Base-by-base conservation (phyloP, 2,113 vertebrate species). In the Melierax canorus region DNA sequence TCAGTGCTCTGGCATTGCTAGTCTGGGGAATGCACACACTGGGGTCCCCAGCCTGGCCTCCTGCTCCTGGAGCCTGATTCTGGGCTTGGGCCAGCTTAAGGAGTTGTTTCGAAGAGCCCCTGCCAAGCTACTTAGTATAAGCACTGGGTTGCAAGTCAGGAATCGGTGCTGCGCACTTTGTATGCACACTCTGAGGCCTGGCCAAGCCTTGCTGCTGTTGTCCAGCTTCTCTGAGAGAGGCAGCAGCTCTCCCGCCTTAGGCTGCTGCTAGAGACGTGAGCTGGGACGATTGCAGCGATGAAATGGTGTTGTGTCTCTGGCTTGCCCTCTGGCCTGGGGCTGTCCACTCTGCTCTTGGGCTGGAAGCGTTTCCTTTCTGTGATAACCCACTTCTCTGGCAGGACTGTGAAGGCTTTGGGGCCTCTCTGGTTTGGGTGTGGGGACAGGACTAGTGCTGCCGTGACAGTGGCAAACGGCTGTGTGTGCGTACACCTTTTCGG, bases 381-480 rank as follows among this genome's bases (percentile, higher is more conserved):
- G 7, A 32, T 53, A 30, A 38, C 48, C 22, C 4, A 1, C 34
- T 23, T 38, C 56, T 15, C 55, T 38, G 34, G 22, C 29, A 53
- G 46, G 64, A 15, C 27, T 26, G 29, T 3, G 41, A 15, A 83
- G 55, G 64, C 56, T 50, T 43, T 36, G 38, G 39, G 46, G 9
- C 32, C 36, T 38, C 34, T 74, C 38, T 36, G 11, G 11, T 38
- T 69, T 8, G 34, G 34, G 13, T 19, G 2, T 10, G 22, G 74
- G 30, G 45, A 19, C 20, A 11, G 34, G 32, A 26, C 32, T 11
- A 45, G 36, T 11, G 46, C 30, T 20, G 55, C 32, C 1, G 1
- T 1, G 5, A 20, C 43, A 20, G 2, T 4, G 45, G 23, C 41
- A 19, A 18, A 23, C 2, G 4, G 48, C 60, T 50, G 8, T 13